Percentiles rank a stretch among this genome's conserved stretches.
These are phyloP conservation scores for Antennarius striatus DNA, from an alignment of 2,113 vertebrate genomes.

Conservation along the genomic window DNA sequence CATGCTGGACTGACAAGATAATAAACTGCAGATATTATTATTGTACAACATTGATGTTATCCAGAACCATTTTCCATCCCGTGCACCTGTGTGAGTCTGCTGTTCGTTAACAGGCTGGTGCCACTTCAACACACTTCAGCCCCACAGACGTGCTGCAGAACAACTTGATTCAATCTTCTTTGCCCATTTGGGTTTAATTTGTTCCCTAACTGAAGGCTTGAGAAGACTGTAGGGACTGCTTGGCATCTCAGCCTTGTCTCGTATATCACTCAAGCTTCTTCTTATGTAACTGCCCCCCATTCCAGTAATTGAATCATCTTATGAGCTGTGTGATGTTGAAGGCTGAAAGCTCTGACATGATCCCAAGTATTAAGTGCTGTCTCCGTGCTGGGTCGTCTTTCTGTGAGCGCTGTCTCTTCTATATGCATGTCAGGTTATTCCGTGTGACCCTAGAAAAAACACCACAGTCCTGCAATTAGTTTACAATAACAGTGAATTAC, in stretches of 20 bases:
- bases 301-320: conserved; percentile 44
- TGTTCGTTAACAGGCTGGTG: background rate
- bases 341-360: conserved; percentile 12
- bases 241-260: background rate
- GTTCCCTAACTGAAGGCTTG: background rate
- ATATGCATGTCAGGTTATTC: too few species aligned
- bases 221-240: conserved; percentile 8
- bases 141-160: background rate
- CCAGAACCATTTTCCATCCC: too few species aligned
- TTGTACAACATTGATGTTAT: too few species aligned
- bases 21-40: too few species aligned
- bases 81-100: too few species aligned
- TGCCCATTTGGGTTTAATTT: conserved; percentile 12
- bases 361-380: background rate
- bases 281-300: conserved; percentile 50
- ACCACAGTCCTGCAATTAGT: too few species aligned
- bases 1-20: too few species aligned
- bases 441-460: too few species aligned
- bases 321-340: background rate
- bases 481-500: too few species aligned
- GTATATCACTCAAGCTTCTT: conserved; percentile 11
- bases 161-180: conserved; percentile 27
- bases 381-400: too few species aligned
- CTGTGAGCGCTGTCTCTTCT: too few species aligned
- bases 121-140: background rate